Base-by-base conservation (phyloP, 2,888 invertebrate genomes). In the Drosophila picticornis region DNA sequence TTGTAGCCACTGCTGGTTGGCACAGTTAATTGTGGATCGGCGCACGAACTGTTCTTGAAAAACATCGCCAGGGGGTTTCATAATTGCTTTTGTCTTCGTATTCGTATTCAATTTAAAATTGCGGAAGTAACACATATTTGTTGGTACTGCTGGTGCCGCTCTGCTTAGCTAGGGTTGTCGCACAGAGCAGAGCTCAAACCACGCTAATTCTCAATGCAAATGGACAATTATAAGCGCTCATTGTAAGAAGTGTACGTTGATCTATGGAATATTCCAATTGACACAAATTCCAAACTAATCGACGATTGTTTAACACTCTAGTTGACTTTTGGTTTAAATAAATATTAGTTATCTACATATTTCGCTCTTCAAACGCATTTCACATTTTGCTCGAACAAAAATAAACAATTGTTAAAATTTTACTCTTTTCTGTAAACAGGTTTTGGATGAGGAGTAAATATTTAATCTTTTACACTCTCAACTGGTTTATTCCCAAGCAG, bases 11-110 rank as follows among this genome's bases (percentile, higher is more conserved):
- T 29, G 25, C 19, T 29, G 27, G 29, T 31, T 55, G 81, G 72
- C 87, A 88, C 86, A 88, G 80, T 83, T 73, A 80, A 67, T 66
- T 75, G 55, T 27, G 38, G 72, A 73, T 60, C 73, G 57, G 10
- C 57, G 40, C 56, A 67, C 66, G 38, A 74, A 61, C 63, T 82
- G 90, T 84, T 88, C 85, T 90, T 85, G 85, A 90, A 87, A 84
- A 82, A 46, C 25, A 9, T 46, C 82, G 82, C 75, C 65, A 71
- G 46, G 36, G 36, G 38, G n/a, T 64, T 71, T 68, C 38, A 46
- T 64, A 61, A 62, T 66, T 57, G 34, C 56, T 34, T 50, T 48
- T 46, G 31, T 40, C n/a, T 59, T 71, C 36, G 66, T 64, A 63
- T 83, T 72, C 69, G 72, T 71, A 58, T 72, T 72, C 75, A 88